Percentiles rank a stretch among this genome's conserved stretches.
phyloP scores from a whole-genome alignment of 2,888 invertebrate species.

The Trichogramma evanescens region DNA sequence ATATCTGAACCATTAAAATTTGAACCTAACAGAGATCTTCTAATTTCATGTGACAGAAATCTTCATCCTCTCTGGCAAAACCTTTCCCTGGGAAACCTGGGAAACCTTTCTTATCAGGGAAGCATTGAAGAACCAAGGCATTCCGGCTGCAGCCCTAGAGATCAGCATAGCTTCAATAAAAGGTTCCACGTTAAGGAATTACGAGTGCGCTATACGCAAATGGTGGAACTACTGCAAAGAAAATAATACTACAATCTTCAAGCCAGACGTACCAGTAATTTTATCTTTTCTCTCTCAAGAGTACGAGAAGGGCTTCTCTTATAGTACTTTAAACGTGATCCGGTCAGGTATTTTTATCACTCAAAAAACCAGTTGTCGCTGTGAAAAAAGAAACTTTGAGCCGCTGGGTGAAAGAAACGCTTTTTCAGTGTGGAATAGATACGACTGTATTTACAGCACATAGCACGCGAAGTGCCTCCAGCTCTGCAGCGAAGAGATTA shows the following conservation, averaged over 20 bases:
- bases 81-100: no score
- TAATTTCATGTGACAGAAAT: slow-evolving; percentile 22
- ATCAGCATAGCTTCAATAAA: slow-evolving; percentile 22
- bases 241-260: background rate
- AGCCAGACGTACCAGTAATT: background rate
- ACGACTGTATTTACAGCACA: no score
- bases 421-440: no score
- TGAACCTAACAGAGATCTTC: slow-evolving; percentile 15
- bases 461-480: no score
- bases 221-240: slow-evolving; percentile 26
- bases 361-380: no score
- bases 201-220: slow-evolving; percentile 20
- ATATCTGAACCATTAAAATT: background rate
- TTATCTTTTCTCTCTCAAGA: background rate
- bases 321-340: slow-evolving; percentile 5
- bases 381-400: no score
- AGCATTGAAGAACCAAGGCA: slow-evolving; percentile 13
- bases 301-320: background rate
- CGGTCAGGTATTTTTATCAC: background rate
- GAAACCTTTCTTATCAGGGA: no score
- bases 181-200: slow-evolving; percentile 1
- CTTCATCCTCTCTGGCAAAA: slow-evolving; percentile 21
- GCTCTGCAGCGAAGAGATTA: no score
- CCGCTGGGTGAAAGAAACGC: no score
- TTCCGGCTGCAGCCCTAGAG: slow-evolving; percentile 13